A percentile compares a stretch with the other conserved stretches of the same genome.
These are phyloP conservation scores for Liodrosophila aerea DNA, from an alignment of 2,888 invertebrate genomes.

Conservation along the genomic window DNA sequence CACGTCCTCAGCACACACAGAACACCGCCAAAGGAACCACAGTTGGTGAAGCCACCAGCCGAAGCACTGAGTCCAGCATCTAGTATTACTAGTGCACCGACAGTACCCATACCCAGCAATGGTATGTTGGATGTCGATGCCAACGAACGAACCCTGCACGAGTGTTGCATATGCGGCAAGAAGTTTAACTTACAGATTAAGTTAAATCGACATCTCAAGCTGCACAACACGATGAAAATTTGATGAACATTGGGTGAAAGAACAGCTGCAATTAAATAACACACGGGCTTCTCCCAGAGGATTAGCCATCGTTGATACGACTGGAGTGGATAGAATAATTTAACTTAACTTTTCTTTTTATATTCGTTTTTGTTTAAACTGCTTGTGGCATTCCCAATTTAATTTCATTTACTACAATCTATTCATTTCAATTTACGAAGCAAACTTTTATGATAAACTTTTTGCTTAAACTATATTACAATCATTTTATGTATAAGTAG, in stretches of 20 bases:
- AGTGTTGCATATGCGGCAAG: constrained; percentile 67
- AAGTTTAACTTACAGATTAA: constrained; percentile 70
- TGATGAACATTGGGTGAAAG: constrained; percentile 22
- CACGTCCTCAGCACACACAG: constrained; percentile 54
- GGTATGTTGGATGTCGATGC: too few species aligned
- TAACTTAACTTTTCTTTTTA: too few species aligned
- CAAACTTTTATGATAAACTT: constrained; percentile 34
- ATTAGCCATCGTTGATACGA: too few species aligned
- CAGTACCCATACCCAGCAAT: too few species aligned
- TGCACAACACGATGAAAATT: constrained; percentile 45
- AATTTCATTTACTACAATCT: constrained; percentile 4
- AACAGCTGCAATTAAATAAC: too few species aligned
- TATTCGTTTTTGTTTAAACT: too few species aligned
- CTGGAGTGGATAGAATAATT: too few species aligned
- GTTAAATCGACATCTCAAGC: constrained; percentile 71
- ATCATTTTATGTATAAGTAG: constrained; percentile 21
- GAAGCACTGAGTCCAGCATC: too few species aligned
- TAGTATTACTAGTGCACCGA: too few species aligned
- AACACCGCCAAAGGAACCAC: not conserved
- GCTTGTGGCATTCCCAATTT: not conserved
- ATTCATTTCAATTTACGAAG: constrained; percentile 25
- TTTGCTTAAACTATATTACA: constrained; percentile 43
- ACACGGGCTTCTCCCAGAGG: too few species aligned
- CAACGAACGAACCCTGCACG: too few species aligned
- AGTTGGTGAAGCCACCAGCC: not conserved